Evolutionary conservation across 2,113 vertebrate genomes (phyloP).

Genomic region (Lethenteron reissneri): DNA sequence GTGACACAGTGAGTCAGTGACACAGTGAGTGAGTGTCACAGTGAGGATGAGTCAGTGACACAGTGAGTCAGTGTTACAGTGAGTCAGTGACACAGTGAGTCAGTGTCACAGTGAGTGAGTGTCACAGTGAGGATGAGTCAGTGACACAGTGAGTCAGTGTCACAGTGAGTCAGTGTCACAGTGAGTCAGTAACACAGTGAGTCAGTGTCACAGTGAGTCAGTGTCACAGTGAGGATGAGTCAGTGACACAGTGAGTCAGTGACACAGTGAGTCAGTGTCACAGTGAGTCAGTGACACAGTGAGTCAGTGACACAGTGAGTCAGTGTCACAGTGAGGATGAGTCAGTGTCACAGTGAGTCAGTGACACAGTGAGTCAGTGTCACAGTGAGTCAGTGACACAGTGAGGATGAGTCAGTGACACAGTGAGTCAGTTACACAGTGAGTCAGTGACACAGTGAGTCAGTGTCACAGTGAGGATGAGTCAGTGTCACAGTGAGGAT

Average conservation of each 20-base stretch:
- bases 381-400: background rate
- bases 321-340: background rate
- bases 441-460: background rate
- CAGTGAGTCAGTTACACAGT: background rate
- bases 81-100: background rate
- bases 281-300: too few relatives aligned
- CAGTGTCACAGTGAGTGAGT: too few relatives aligned
- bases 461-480: background rate
- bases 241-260: too few relatives aligned
- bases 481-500: background rate
- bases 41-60: background rate
- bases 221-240: too few relatives aligned
- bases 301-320: background rate
- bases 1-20: background rate
- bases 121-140: background rate
- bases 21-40: too few relatives aligned
- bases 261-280: too few relatives aligned
- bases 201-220: too few relatives aligned
- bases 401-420: background rate
- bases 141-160: background rate
- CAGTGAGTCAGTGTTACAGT: too few relatives aligned
- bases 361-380: background rate
- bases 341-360: background rate
- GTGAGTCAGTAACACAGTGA: too few relatives aligned
- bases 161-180: too few relatives aligned